phyloP scores from a whole-genome alignment of 2,888 invertebrate genomes.

The Standfussiana lucernea region DNA sequence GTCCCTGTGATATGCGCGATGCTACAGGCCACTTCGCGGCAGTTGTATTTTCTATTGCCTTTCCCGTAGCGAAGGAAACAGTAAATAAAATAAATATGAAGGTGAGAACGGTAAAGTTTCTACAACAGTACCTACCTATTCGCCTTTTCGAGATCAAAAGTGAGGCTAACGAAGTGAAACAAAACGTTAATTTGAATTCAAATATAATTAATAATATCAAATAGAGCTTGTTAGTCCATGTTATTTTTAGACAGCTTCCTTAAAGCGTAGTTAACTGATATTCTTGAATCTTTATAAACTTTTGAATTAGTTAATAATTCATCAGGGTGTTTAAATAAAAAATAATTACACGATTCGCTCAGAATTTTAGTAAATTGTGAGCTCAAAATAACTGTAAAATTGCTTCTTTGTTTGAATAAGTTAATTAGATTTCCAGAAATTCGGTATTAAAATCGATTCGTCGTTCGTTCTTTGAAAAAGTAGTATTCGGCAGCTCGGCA shows the following conservation, averaged over 20 bases:
- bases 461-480: conserved; percentile 1
- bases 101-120: neutral
- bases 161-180: conserved; percentile 1
- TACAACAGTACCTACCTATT: neutral
- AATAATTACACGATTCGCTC: neutral
- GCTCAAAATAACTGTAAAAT: conserved; percentile 18
- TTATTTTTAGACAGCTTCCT: conserved; percentile 6
- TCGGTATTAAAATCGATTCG: conserved; percentile 18
- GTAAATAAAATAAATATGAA: neutral
- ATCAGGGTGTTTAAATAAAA: conserved; percentile 4
- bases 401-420: conserved; percentile 15
- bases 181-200: neutral
- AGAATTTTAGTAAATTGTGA: conserved; percentile 10
- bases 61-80: neutral
- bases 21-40: neutral
- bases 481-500: neutral
- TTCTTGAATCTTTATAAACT: conserved; percentile 6
- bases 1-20: neutral
- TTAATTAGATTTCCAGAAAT: conserved; percentile 17
- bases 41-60: neutral
- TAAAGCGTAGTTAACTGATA: conserved; percentile 2
- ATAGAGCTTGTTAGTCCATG: neutral
- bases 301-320: neutral
- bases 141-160: neutral
- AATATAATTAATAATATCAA: neutral